Percentiles rank a stretch among this genome's conserved stretches.
These are phyloP conservation scores for Peromyscus leucopus DNA, from an alignment of 2,113 vertebrate species.

Conservation along the genomic window DNA sequence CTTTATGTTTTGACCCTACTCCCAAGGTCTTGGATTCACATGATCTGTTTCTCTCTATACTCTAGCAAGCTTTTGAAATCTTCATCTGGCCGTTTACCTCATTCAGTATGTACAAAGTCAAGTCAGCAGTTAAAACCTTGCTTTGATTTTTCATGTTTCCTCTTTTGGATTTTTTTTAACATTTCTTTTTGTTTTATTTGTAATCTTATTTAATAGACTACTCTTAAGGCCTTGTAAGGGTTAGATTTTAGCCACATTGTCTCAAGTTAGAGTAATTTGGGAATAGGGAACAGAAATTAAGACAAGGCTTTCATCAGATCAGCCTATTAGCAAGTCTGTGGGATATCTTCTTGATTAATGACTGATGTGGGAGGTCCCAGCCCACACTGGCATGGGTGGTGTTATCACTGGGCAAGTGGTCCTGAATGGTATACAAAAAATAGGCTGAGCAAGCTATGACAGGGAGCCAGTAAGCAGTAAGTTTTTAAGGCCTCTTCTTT, in stretches of 20 bases:
- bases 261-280: neutral
- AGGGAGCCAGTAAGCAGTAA: no score
- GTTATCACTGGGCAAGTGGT: neutral
- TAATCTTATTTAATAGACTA: neutral
- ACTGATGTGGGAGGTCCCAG: neutral
- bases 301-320: neutral
- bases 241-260: neutral
- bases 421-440: neutral
- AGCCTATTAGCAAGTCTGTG: neutral
- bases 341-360: neutral
- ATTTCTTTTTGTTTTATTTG: neutral
- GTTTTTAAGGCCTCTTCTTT: neutral
- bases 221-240: no score
- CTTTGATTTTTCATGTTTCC: neutral
- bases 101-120: neutral
- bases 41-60: neutral
- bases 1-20: neutral
- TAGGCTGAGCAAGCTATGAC: neutral
- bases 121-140: neutral
- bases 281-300: neutral
- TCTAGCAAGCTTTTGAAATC: neutral
- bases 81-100: neutral
- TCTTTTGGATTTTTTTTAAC: neutral
- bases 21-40: neutral
- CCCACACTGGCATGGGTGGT: neutral